A percentile compares a stretch with the other conserved stretches of the same genome.
These are phyloP conservation scores for Pelmatolapia mariae DNA, from an alignment of 2,113 vertebrate species.

Conservation along the genomic window DNA sequence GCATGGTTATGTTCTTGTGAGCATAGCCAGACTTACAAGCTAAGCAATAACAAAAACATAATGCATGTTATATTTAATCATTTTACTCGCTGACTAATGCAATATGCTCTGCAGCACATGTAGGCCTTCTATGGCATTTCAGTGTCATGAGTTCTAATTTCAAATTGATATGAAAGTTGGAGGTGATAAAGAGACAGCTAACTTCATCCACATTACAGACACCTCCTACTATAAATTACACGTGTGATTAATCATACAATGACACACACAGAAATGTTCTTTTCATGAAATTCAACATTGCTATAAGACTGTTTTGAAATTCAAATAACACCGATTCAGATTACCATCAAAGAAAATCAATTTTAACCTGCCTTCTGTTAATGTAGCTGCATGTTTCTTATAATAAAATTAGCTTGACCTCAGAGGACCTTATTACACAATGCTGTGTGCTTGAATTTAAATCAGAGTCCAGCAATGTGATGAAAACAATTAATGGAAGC, in stretches of 20 bases:
- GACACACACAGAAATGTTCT: constrained; percentile 29
- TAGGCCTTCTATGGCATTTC: background rate
- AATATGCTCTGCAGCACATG: background rate
- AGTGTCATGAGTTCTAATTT: constrained; percentile 7
- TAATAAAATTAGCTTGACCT: background rate
- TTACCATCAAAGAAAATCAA: background rate
- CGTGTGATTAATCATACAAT: constrained; percentile 34
- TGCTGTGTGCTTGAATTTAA: background rate
- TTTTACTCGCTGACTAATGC: background rate
- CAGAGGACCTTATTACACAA: background rate
- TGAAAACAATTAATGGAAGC: background rate
- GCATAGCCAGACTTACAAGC: background rate
- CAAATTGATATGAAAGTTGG: constrained; percentile 21
- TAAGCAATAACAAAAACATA: background rate
- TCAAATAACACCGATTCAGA: background rate
- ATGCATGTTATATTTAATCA: background rate
- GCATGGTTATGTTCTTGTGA: background rate
- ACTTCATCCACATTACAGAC: constrained; percentile 2
- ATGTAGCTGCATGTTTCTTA: background rate
- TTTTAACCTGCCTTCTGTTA: background rate
- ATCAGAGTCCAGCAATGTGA: background rate
- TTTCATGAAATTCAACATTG: constrained; percentile 7
- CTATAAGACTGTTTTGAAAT: background rate
- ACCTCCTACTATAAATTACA: background rate
- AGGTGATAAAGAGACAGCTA: constrained; percentile 10